Evolutionary conservation across 2,888 invertebrate species (phyloP).

Genomic region (Eupithecia exiguata): DNA sequence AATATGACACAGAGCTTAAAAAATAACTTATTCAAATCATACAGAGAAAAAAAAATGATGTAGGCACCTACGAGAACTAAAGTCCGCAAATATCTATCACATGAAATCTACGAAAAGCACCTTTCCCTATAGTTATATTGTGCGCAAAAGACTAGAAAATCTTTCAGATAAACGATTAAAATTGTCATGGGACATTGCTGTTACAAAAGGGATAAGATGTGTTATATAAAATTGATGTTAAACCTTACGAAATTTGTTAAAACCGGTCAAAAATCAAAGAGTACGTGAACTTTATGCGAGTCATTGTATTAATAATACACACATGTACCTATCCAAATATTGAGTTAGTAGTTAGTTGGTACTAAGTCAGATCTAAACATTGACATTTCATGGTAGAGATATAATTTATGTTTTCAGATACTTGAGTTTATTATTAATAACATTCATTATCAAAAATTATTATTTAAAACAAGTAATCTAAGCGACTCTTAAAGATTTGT

Average conservation of each 20-base stretch:
- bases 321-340: conserved; percentile 16
- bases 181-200: conserved; percentile 72
- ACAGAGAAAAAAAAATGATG: conserved; percentile 58
- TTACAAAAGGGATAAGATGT: conserved; percentile 34
- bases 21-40: conserved; percentile 58
- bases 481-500: conserved; percentile 70
- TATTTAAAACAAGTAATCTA: conserved; percentile 45
- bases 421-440: conserved; percentile 36
- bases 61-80: conserved; percentile 61
- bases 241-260: background rate
- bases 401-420: conserved; percentile 22
- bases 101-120: conserved; percentile 78
- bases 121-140: conserved; percentile 72
- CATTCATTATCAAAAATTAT: conserved; percentile 44
- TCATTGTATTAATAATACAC: conserved; percentile 17
- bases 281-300: background rate
- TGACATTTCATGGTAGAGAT: conserved; percentile 7
- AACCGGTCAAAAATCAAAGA: conserved; percentile 1
- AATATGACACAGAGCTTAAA: conserved; percentile 81
- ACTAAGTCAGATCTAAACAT: conserved; percentile 64
- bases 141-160: conserved; percentile 81
- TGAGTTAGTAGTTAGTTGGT: conserved; percentile 2
- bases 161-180: conserved; percentile 60
- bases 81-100: conserved; percentile 69
- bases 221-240: conserved; percentile 12